Evolutionary conservation across 2,888 invertebrate species (phyloP), one percentile per base, ranked within the genome.

Genomic region (Xestia rhomboidea): DNA sequence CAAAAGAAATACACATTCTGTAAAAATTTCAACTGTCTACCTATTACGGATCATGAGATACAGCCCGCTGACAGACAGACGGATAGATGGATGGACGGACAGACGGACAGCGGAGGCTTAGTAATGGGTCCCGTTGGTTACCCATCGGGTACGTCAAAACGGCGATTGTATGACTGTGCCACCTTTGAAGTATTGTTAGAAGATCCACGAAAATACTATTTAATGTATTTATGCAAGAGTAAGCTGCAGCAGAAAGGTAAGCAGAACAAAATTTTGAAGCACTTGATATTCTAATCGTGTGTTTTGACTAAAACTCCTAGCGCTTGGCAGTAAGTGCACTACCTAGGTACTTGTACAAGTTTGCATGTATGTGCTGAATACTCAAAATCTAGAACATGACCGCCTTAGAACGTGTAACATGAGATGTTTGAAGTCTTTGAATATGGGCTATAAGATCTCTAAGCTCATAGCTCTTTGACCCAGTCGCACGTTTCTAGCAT

Each of bases 231-330:
- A 51, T 24, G 24, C 21, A 49, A 49, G 10, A 49, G 2, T 51
- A 4, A 51, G 51, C 24, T 51, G 10, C 24, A 51, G 3, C 51
- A 24, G 24, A 3, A 51, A 63, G 2, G 63, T 18, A 41, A 63
- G 49, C 49, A 3, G n/a, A 57, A 68, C 62, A 63, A 67, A 21
- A 77, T 77, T 63, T 66, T 68, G 34, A 79, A 68, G 68, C 49
- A 79, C 71, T 79, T 79, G 76, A 44, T 68, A 82, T 82, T 82
- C 82, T 75, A 84, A 76, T 81, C 84, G 63, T 49, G 84, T 83
- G 68, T 71, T 75, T 68, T 78, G 63, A 60, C 83, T 81, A 76
- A 84, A 82, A 82, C 84, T 72, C 64, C 51, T n/a, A 49, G 82
- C 71, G 71, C 68, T 66, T 24, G n/a, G 46, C 30, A 27, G 68